These are phyloP conservation scores for Neopelma chrysocephalum DNA, from an alignment of 2,797 vertebrate genomes.

Conservation along the genomic window DNA sequence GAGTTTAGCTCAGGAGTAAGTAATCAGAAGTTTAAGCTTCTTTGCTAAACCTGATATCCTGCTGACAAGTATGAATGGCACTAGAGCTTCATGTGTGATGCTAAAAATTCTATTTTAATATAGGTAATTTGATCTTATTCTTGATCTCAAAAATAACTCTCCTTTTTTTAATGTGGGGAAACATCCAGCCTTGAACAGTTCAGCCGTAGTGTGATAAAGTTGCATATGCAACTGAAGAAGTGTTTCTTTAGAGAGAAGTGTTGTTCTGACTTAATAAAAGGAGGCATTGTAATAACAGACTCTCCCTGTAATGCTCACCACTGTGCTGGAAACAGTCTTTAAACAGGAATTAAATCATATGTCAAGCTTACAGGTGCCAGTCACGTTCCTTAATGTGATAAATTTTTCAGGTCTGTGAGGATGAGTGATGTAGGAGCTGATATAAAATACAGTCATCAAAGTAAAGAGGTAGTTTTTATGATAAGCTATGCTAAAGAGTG, in stretches of 20 bases:
- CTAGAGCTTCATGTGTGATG: neutral
- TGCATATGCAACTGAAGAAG: neutral
- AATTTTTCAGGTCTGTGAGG: neutral
- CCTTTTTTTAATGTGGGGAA: neutral
- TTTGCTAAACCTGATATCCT: neutral
- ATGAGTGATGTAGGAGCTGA: neutral
- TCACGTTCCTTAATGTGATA: neutral
- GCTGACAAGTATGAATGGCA: neutral
- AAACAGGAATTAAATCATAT: neutral
- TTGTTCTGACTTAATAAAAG: slow-evolving; percentile 1
- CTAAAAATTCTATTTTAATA: slow-evolving; percentile 4
- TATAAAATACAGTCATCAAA: neutral
- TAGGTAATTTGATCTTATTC: neutral
- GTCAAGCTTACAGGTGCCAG: neutral
- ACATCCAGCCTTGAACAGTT: neutral
- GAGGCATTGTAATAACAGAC: neutral
- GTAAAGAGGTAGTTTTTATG: neutral
- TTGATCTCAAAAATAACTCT: neutral
- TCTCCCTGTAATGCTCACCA: neutral
- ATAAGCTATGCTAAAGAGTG: neutral
- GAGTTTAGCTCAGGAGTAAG: neutral
- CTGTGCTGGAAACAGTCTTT: neutral
- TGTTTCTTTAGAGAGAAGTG: neutral
- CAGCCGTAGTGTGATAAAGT: neutral
- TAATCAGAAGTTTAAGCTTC: neutral